Evolutionary conservation across 64 coral and sea anemone species (phyloP).

Genomic region (Pocillopora verrucosa): DNA sequence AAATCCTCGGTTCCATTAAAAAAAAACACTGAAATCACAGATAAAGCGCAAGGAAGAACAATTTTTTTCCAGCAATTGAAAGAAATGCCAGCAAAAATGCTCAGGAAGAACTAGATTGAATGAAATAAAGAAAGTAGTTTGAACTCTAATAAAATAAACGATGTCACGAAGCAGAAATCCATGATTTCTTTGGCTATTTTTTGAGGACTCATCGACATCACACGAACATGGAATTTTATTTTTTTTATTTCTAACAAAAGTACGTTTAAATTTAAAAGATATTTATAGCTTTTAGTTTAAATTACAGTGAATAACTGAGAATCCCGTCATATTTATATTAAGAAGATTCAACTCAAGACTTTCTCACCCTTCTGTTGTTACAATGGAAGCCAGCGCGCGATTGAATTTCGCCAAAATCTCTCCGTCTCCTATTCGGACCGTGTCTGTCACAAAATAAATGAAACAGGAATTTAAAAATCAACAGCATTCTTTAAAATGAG

Average conservation of each 20-base stretch:
- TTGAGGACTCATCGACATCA: too few relatives aligned
- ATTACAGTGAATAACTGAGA: too few relatives aligned
- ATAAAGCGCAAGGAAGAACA: too few relatives aligned
- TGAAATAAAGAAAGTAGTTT: too few relatives aligned
- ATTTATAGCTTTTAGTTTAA: neutral
- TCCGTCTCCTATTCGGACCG: slow-evolving; percentile 65
- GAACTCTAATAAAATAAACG: too few relatives aligned
- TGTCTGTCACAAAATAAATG: slow-evolving; percentile 9
- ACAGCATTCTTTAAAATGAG: neutral
- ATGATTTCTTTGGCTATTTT: too few relatives aligned
- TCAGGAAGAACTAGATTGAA: too few relatives aligned
- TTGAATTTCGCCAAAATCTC: slow-evolving; percentile 83
- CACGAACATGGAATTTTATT: neutral
- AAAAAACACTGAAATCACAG: neutral
- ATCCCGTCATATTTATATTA: neutral
- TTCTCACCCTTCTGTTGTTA: slow-evolving; percentile 69
- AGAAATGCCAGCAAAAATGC: too few relatives aligned
- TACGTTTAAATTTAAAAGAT: neutral
- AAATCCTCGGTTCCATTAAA: neutral
- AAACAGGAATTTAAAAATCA: neutral
- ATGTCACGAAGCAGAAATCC: too few relatives aligned
- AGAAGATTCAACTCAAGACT: neutral
- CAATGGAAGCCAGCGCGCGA: slow-evolving; percentile 77
- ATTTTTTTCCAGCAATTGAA: too few relatives aligned
- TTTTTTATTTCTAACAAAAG: neutral